Evolutionary conservation across 1,140 invertebrate genomes (phyloP), one percentile per base, ranked within the genome.

Genomic region (Drosophila trapezifrons): DNA sequence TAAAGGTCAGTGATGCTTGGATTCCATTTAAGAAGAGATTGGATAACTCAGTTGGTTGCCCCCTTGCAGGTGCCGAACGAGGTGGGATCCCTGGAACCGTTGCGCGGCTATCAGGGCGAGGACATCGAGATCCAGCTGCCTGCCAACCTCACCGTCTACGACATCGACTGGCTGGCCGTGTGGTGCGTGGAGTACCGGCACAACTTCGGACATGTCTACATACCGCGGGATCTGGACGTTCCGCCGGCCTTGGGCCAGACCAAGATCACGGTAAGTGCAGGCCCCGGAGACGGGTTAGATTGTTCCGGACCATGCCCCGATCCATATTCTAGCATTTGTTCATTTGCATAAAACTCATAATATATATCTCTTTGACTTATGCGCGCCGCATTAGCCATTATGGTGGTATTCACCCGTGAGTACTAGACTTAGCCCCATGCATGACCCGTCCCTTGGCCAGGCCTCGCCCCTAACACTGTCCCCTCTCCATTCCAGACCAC

Each of bases 381-480:
- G 63, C 78, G 75, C 84, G 79, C 76, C 74, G 80, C 91, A 90
- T 91, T 82, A 97, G 96, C 96, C 96, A 91, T 94, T 95, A 84
- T 97, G 96, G 96, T 97, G 96, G 96, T 97, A 97, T 93, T 96
- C 96, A 92, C 96, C 96, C 92, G 96, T 97, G 94, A 97, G 96
- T 96, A 94, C 80, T 86, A 86, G 84, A 51, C 64, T 78, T 67
- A 60, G 76, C 52, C 59, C 65, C 76, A 76, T 79, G 83, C 79
- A 79, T 86, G 79, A 52, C 77, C 66, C 40, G 25, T 15, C 22
- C 12, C 2, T 12, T 15, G 7, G 9, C 12, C 15, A 10, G 8
- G n/a, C 2, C 35, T 17, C 1, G 3, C 2, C 5, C 9, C 54
- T 79, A 43, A 78, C 7, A 17, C 42, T 7, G 9, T 0, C 8